Percentiles rank a stretch among this genome's conserved stretches.
Evolutionary conservation across 2,113 vertebrate species (phyloP).

Genomic region (Cinclus mexicanus): DNA sequence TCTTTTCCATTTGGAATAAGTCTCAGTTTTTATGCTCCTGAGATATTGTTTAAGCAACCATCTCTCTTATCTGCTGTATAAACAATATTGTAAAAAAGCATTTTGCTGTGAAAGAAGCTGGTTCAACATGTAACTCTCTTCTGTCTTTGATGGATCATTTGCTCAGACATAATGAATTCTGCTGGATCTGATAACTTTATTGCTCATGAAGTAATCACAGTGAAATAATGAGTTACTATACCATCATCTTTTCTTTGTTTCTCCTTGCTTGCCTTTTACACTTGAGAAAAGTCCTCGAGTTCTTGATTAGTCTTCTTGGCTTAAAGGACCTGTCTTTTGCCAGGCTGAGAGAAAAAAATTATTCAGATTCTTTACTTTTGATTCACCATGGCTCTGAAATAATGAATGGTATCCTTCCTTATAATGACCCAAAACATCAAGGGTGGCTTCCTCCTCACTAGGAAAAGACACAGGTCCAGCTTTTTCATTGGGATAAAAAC

Average conservation of each 20-base stretch:
- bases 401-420: neutral
- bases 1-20: neutral
- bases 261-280: neutral
- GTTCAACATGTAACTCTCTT: constrained; percentile 21
- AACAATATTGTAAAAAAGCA: constrained; percentile 3
- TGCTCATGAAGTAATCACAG: constrained; percentile 11
- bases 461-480: neutral
- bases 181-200: constrained; percentile 32
- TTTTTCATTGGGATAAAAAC: neutral
- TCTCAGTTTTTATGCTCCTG: neutral
- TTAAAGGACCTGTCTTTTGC: neutral
- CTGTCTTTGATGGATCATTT: constrained; percentile 31
- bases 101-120: constrained; percentile 12
- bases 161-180: constrained; percentile 36
- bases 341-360: neutral
- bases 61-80: neutral
- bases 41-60: neutral
- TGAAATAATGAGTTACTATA: constrained; percentile 2
- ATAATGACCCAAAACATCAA: constrained; percentile 12
- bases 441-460: neutral
- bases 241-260: constrained; percentile 13
- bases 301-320: constrained; percentile 3
- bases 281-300: neutral
- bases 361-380: constrained; percentile 46
- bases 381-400: constrained; percentile 4